These are phyloP conservation scores for Pyralis farinalis DNA, from an alignment of 2,888 invertebrate species.

Conservation along the genomic window DNA sequence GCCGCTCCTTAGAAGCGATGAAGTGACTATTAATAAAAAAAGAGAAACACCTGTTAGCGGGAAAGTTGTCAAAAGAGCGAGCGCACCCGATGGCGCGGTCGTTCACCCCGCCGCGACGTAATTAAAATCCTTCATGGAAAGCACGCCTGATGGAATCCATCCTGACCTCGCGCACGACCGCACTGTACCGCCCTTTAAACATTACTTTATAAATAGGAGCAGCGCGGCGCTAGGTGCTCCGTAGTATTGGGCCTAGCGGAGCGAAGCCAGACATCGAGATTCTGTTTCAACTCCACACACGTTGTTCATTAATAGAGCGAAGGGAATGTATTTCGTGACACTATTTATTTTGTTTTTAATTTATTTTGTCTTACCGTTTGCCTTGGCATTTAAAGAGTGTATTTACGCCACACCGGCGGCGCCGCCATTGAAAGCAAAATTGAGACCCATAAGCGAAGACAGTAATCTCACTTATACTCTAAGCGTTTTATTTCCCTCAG, in stretches of 20 bases:
- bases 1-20: neutral
- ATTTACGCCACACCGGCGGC: too few species aligned
- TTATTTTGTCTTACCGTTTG: too few species aligned
- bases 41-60: slow-evolving; percentile 47
- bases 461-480: too few species aligned
- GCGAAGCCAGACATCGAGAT: slow-evolving; percentile 5
- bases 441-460: too few species aligned
- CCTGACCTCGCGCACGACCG: slow-evolving; percentile 69
- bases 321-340: too few species aligned
- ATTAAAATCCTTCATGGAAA: slow-evolving; percentile 80
- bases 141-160: slow-evolving; percentile 74
- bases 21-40: slow-evolving; percentile 16
- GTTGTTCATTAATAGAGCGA: neutral
- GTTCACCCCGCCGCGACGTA: slow-evolving; percentile 65
- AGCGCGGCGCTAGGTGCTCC: slow-evolving; percentile 27
- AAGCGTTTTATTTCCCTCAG: too few species aligned
- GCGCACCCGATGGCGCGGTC: slow-evolving; percentile 49
- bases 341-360: too few species aligned
- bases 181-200: slow-evolving; percentile 62
- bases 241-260: slow-evolving; percentile 11
- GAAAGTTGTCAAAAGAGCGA: slow-evolving; percentile 50
- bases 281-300: neutral
- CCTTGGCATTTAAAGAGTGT: too few species aligned
- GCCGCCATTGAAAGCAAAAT: too few species aligned
- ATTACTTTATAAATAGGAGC: slow-evolving; percentile 71